These are phyloP conservation scores for Eupsilia transversa DNA, from an alignment of 2,888 invertebrate species.

Conservation along the genomic window DNA sequence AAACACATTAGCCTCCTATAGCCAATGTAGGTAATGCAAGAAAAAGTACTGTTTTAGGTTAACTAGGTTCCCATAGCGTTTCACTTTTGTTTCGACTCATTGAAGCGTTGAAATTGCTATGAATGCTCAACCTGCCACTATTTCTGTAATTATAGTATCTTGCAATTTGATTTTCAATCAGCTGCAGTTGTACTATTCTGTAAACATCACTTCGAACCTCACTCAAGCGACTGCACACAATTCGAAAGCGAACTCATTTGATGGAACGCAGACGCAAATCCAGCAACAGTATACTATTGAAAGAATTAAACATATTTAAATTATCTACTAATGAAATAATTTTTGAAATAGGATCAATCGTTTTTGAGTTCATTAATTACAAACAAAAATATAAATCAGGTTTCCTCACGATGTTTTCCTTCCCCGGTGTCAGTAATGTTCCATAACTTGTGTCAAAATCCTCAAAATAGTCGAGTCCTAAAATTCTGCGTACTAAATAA, in stretches of 20 bases:
- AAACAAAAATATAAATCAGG: too few relatives aligned
- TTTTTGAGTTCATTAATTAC: too few relatives aligned
- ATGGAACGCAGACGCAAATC: too few relatives aligned
- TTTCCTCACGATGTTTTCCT: neutral
- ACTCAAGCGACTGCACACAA: too few relatives aligned
- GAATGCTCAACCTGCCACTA: neutral
- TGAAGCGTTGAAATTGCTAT: slow-evolving; percentile 12
- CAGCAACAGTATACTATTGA: too few relatives aligned
- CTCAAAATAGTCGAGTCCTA: neutral
- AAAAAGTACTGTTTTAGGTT: slow-evolving; percentile 26
- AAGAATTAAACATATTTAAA: too few relatives aligned
- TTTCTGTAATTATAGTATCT: neutral
- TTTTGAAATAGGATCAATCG: too few relatives aligned
- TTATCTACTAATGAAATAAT: too few relatives aligned
- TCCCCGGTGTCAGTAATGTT: neutral
- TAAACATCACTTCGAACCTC: neutral
- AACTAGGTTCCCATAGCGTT: slow-evolving; percentile 11
- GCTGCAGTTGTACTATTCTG: too few relatives aligned
- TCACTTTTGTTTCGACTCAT: slow-evolving; percentile 26
- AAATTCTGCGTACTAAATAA: slow-evolving; percentile 7
- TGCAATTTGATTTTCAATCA: neutral
- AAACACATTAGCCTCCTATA: slow-evolving; percentile 37
- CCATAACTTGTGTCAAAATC: neutral
- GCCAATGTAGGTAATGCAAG: slow-evolving; percentile 9
- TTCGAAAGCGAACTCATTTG: too few relatives aligned